These are phyloP conservation scores for Cataglyphis albicans DNA, from an alignment of 2,888 invertebrate genomes.

Conservation along the genomic window DNA sequence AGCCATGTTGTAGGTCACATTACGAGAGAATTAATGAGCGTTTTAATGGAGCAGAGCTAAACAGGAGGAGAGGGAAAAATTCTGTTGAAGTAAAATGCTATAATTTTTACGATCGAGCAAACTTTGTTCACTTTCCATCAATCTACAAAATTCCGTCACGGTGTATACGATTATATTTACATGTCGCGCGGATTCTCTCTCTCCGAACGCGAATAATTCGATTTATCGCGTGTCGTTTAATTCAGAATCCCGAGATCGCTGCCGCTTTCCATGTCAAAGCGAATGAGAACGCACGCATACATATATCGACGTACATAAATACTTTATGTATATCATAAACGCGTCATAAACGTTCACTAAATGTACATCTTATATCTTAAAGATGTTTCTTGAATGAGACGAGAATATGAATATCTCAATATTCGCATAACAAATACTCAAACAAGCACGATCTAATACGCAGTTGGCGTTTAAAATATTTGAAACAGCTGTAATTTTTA, in stretches of 20 bases:
- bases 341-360: not conserved
- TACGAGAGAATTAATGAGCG: not conserved
- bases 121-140: not conserved
- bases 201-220: slow-evolving; percentile 67
- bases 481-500: not conserved
- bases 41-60: not conserved
- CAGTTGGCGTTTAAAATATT: not conserved
- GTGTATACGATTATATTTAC: slow-evolving; percentile 35
- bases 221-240: slow-evolving; percentile 72
- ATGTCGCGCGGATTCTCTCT: slow-evolving; percentile 29
- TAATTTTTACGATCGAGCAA: not conserved
- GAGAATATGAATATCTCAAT: not conserved
- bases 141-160: not conserved
- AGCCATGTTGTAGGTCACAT: not conserved
- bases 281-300: slow-evolving; percentile 41
- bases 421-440: not conserved
- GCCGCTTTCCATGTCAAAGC: slow-evolving; percentile 76
- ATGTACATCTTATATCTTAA: not conserved
- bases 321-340: not conserved
- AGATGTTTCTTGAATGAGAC: not conserved
- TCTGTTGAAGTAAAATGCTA: not conserved
- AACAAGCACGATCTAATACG: not conserved
- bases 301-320: slow-evolving; percentile 3
- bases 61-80: not conserved
- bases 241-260: slow-evolving; percentile 72